Base-by-base conservation (phyloP, 2,113 vertebrate genomes). In the Eudyptes chrysolophus region DNA sequence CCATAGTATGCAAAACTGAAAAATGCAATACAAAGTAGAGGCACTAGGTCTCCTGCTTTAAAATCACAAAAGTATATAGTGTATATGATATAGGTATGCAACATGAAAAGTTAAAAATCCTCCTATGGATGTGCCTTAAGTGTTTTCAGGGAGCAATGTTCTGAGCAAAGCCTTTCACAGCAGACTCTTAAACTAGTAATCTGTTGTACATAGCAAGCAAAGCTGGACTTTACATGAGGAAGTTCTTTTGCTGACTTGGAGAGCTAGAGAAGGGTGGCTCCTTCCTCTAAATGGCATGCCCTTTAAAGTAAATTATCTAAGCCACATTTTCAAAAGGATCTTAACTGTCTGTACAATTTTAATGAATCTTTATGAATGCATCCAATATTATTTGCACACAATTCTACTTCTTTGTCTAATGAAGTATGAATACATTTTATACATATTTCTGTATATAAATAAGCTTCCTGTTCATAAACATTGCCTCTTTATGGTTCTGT, bases 111-210 rank as follows among this genome's bases (percentile, higher is more conserved):
- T 69, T 86, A 20, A 70, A 79, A 84, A 77, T 42, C 29, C 48
- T 79, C 27, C 18, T 26, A 1, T 93, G 62, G 48, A 76, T 89
- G 48, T 97, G 93, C 89, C 93, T 94, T 94, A 91, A 79, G 76
- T 65, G 25, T 87, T 94, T 94, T 94, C 81, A 92, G 65, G 87
- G 66, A 87, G 58, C 70, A 71, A 4, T 49, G 57, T 65, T 76
- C n/a, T 34, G 58, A 89, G 49, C 34, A 84, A 76, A 84, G 44
- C 36, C 48, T 84, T 89, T 89, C 36, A 29, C 16, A 52, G 20
- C 1, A 68, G 42, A 17, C 34, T 49, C 51, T 76, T 84, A 54
- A 62, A 25, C 20, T 27, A 76, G 9, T 49, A 16, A 26, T 24
- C 16, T 51, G 49, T 64, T 91, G 72, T 77, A 11, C 16, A 36